Base-by-base conservation (phyloP, 2,888 invertebrate species). In the Lottia gigantea region DNA sequence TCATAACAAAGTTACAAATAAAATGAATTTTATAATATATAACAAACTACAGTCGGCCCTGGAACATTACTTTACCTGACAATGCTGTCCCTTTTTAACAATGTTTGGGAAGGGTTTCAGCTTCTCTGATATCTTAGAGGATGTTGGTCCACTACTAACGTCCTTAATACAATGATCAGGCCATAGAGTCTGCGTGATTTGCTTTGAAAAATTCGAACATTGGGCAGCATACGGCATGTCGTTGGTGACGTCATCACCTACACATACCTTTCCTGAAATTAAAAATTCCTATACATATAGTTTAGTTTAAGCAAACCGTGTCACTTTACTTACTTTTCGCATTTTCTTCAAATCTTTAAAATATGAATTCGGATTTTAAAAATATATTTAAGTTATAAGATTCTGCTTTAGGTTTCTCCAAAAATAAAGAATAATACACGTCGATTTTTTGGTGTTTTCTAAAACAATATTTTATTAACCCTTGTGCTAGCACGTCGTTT, bases 161-260 rank as follows among this genome's bases (percentile, higher is more conserved):
- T 84, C 78, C 12, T 76, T 80, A 40, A 85, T 74, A 67, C 85
- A 85, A 71, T 85, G 85, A 62, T 80, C 83, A 16, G 85, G 85
- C 85, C 85, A 85, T 23, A 85, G 70, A 0, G 71, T 81, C 64
- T 86, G 85, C 0, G 76, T 68, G 0, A 85, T 46, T n/a, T 70
- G 75, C 49, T 77, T 68, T 15, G n/a, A 47, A 1, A 68, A 71
- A n/a, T 40, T 61, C 6, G 62, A 61, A 71, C 82, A 82, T 19
- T 66, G 70, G 14, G 62, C 63, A 19, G 71, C 70, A 14, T 65
- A 40, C 46, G 70, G 68, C 64, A 68, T 70, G 3, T n/a, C 46
- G 45, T 14, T 65, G 12, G 47, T 67, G 6, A 74, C 46, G 12
- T 40, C n/a, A 1, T 31, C 67, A 4, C 66, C 62, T 14, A 7